Base-by-base conservation (phyloP, 2,888 invertebrate species). In the Quadroppia sp. region DNA sequence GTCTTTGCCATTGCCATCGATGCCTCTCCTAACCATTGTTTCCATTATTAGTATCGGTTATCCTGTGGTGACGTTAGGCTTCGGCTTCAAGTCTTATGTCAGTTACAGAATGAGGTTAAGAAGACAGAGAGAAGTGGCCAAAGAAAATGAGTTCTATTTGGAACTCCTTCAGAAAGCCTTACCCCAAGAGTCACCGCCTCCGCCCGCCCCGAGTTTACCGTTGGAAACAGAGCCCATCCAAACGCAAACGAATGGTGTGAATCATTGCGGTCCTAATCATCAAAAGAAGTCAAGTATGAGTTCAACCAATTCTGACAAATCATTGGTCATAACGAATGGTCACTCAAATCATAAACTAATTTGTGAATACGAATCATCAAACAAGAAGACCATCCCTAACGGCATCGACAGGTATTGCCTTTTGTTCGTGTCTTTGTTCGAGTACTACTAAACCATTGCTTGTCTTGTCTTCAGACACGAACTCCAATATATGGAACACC, bases 91-190 rank as follows among this genome's bases (percentile, higher is more conserved):
- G 87, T 90, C 92, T 82, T 92, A 92, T 82, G 88, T 95, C 77
- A 91, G 92, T 79, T 92, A 90, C 83, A 88, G 92, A 84, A 89
- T 95, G 87, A 87, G 94, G 82, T 85, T 87, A 85, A 88, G 94
- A 78, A 90, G 91, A 82, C 95, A 96, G 85, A 88, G 90, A 81
- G 93, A 93, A 82, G 94, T 98, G 79, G 90, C 94, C 77, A 92
- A 91, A 84, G 92, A 94, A 84, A 96, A 96, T 85, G 92, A 94
- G 84, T 94, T 94, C 85, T 95, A 94, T 83, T 88, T 91, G 86
- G 91, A 94, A 84, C 86, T 96, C 80, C 86, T 96, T 85, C 89
- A 91, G 81, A 91, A 95, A 84, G 94, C 96, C 79, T 84, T 96
- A 82, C 95, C 94, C 67, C 85, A 87, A 77, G 88, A 88, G 82